Percentiles rank a stretch among this genome's conserved stretches.
Evolutionary conservation across 2,797 vertebrate genomes (phyloP).

Genomic region (Coilia nasus): DNA sequence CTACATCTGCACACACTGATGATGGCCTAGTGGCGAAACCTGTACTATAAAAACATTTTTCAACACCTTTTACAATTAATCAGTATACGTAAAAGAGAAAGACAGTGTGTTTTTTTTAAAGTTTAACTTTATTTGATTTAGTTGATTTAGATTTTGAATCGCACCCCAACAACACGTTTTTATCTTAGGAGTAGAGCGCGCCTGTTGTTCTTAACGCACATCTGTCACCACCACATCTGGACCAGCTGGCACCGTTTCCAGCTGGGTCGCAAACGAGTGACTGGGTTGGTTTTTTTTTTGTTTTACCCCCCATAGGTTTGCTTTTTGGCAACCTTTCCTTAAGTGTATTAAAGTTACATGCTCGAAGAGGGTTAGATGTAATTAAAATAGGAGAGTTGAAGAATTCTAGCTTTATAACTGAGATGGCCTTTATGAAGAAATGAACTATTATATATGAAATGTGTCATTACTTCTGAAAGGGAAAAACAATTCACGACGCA

Average conservation of each 20-base stretch:
- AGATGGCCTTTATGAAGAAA: not conserved
- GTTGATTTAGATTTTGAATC: too few relatives aligned
- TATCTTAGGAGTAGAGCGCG: too few relatives aligned
- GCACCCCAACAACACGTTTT: too few relatives aligned
- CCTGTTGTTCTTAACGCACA: not conserved
- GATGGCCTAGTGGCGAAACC: too few relatives aligned
- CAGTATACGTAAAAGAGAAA: too few relatives aligned
- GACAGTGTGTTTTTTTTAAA: too few relatives aligned
- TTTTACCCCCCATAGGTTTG: too few relatives aligned
- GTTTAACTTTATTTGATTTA: too few relatives aligned
- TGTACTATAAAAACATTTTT: too few relatives aligned
- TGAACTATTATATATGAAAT: not conserved
- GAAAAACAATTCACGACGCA: not conserved
- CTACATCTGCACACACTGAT: too few relatives aligned
- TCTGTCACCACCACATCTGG: slow-evolving; percentile 17
- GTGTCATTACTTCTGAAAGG: not conserved
- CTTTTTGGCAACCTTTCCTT: not conserved
- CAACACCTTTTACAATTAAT: too few relatives aligned
- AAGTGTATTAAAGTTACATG: not conserved
- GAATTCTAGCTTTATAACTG: not conserved
- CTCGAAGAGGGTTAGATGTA: not conserved
- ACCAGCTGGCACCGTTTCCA: not conserved
- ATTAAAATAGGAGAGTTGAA: not conserved
- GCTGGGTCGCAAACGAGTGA: not conserved
- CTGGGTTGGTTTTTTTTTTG: not conserved